Evolutionary conservation across 1,140 invertebrate genomes (phyloP).

Genomic region (Drosophila miranda): DNA sequence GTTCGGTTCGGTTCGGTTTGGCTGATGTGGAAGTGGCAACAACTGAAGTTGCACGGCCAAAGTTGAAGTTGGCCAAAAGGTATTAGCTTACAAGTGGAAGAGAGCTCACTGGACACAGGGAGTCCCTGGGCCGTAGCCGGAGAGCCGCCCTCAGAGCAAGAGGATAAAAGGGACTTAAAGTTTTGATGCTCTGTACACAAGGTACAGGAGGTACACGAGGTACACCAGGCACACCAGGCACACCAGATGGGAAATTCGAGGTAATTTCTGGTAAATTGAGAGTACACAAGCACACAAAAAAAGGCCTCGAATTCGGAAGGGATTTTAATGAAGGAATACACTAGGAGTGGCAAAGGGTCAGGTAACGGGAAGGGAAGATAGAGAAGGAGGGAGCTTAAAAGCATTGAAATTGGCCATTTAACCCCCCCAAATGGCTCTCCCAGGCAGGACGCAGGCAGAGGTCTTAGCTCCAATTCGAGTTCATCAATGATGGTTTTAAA

Average conservation of each 20-base stretch:
- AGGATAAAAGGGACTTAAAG: slow-evolving; percentile 15
- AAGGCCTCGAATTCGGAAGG: neutral
- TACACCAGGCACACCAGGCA: neutral
- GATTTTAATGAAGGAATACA: no score
- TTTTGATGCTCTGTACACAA: neutral
- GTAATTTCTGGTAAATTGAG: slow-evolving; percentile 14
- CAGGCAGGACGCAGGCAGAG: neutral
- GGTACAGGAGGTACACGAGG: no score
- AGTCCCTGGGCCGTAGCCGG: neutral
- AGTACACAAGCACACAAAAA: slow-evolving; percentile 1
- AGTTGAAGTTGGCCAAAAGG: slow-evolving; percentile 33
- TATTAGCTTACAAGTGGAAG: slow-evolving; percentile 35
- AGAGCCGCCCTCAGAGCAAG: neutral
- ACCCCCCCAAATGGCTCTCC: neutral
- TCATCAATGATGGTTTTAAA: slow-evolving; percentile 3
- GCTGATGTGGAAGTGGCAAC: slow-evolving; percentile 22
- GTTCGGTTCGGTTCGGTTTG: neutral
- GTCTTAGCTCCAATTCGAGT: neutral
- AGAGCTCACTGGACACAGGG: slow-evolving; percentile 17
- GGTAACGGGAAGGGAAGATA: no score
- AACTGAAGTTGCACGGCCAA: slow-evolving; percentile 12
- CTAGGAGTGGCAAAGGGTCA: no score
- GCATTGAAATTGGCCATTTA: no score
- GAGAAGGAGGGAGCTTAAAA: no score
- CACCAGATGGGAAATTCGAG: slow-evolving; percentile 15